phyloP scores from a whole-genome alignment of 2,113 vertebrate genomes.

The Centropus unirufus region DNA sequence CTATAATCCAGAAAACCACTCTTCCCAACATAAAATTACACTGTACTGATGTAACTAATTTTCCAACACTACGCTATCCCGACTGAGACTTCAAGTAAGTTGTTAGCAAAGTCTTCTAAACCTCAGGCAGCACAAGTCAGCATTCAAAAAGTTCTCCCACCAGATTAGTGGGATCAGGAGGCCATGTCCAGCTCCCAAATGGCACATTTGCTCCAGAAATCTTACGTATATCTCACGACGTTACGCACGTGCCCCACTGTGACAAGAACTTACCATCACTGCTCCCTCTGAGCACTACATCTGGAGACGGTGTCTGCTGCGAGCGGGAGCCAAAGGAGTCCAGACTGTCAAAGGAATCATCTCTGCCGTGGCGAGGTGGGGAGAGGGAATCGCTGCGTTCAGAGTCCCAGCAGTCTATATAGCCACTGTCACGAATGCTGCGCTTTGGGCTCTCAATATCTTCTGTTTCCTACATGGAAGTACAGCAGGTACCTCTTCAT shows the following conservation, averaged over 20 bases:
- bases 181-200: neutral
- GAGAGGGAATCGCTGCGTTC: constrained; percentile 97
- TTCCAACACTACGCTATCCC: neutral
- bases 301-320: constrained; percentile 94
- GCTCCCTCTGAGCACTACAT: constrained; percentile 92
- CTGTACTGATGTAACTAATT: constrained; percentile 53
- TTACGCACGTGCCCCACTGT: neutral
- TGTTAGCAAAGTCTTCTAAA: constrained; percentile 25
- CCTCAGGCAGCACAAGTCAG: constrained; percentile 16
- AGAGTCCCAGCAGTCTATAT: constrained; percentile 97
- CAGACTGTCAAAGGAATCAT: constrained; percentile 99
- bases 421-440: constrained; percentile 95
- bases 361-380: constrained; percentile 89
- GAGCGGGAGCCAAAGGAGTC: constrained; percentile 97
- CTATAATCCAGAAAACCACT: constrained; percentile 11
- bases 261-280: constrained; percentile 89
- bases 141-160: neutral
- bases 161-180: neutral
- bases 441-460: constrained; percentile 90
- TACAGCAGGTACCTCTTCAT: constrained; percentile 3
- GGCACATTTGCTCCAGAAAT: neutral
- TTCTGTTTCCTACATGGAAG: constrained; percentile 85
- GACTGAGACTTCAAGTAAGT: constrained; percentile 28
- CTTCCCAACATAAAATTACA: constrained; percentile 16
- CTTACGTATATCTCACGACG: neutral